Base-by-base conservation (phyloP, 2,113 vertebrate species). In the Varanus salvator region DNA sequence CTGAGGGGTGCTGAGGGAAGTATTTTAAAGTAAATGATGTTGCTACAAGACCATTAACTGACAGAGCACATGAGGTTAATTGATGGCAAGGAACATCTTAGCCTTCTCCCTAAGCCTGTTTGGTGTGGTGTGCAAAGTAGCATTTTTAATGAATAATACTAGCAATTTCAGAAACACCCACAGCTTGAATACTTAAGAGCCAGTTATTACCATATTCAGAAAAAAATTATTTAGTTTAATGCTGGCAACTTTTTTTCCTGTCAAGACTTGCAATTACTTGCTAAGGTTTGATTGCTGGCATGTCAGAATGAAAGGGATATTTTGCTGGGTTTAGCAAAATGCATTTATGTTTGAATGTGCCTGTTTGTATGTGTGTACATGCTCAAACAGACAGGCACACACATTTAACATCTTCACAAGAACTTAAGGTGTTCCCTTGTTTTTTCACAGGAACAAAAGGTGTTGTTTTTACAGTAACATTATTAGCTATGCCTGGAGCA, bases 41-140 rank as follows among this genome's bases (percentile, higher is more conserved):
- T 95, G 90, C 91, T 94, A 92, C 94, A 92, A 93, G 92, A 92
- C 82, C 68, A 87, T 89, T 94, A 91, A 66, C 52, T 84, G 72
- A 91, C 86, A 91, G 74, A 84, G 94, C 90, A 54, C 54, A 87
- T 88, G 82, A 19, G 87, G 89, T 93, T 96, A 95, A 95, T 93
- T 94, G 92, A 91, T 0, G 0, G 78, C 66, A 64, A 94, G 89
- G 90, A 93, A 72, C 31, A 52, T 91, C 69, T 64, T 88, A 86
- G 90, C 68, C 87, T 92, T 92, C 91, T 91, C 95, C 90, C 86
- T 84, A 71, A 92, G n/a, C 74, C 80, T 78, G 84, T 80, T 95
- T 92, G 90, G 83, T 86, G 88, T 74, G 77, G 85, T 89, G 52
- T 89, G 86, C 87, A 80, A 93, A 91, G 66, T 76, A 95, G 82